Conservation (phyloP, 2,888 invertebrate genomes). For the Gnatocerus cornutus region DNA sequence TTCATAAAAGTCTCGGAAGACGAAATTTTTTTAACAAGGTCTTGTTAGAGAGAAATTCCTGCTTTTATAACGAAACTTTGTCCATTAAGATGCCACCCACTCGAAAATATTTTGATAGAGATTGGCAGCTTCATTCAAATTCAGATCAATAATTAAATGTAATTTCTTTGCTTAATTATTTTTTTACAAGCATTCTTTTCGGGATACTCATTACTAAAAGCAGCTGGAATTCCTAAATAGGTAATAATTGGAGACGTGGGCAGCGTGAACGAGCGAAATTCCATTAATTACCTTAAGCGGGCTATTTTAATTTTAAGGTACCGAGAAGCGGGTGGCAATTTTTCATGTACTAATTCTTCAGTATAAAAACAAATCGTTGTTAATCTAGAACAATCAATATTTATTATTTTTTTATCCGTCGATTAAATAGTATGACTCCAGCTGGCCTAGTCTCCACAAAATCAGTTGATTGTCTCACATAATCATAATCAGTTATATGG, state of each 20-base stretch:
- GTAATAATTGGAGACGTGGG: too few relatives aligned
- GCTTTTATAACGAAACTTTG: conserved; percentile 1
- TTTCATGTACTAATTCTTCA: too few relatives aligned
- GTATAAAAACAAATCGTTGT: background rate
- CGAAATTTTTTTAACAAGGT: conserved; percentile 14
- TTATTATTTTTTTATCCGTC: background rate
- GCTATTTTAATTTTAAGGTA: too few relatives aligned
- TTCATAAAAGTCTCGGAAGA: conserved; percentile 9
- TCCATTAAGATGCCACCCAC: conserved; percentile 9
- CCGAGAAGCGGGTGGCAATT: too few relatives aligned
- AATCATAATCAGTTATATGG: conserved; percentile 17
- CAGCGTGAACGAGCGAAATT: too few relatives aligned
- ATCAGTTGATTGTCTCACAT: conserved; percentile 21
- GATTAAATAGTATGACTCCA: conserved; percentile 2
- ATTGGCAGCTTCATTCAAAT: conserved; percentile 12
- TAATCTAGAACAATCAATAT: background rate
- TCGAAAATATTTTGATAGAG: conserved; percentile 14
- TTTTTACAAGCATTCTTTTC: background rate
- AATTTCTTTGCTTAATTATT: conserved; percentile 10
- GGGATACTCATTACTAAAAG: background rate
- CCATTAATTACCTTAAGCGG: too few relatives aligned
- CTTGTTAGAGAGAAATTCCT: conserved; percentile 18
- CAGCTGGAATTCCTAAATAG: too few relatives aligned
- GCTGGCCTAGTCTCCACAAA: conserved; percentile 2
- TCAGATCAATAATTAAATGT: conserved; percentile 6